These are phyloP conservation scores for Eurois occulta DNA, from an alignment of 2,888 invertebrate species.

Conservation along the genomic window DNA sequence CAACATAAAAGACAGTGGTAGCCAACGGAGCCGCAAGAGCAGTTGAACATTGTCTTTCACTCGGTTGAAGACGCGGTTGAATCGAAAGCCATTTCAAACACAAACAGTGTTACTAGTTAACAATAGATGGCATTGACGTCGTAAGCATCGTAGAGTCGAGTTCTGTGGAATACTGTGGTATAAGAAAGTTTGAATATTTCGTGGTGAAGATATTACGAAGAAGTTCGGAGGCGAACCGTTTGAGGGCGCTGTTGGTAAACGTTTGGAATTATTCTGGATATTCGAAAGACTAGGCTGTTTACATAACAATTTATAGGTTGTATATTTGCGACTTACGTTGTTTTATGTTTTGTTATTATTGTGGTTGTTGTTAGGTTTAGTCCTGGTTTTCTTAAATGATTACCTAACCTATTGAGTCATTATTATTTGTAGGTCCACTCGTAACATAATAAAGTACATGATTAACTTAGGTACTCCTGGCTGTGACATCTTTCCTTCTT, in stretches of 20 bases:
- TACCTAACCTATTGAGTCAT: background rate
- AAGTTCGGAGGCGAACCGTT: conserved; percentile 2
- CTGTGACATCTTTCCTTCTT: too few relatives aligned
- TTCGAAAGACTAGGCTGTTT: background rate
- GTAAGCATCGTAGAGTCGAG: background rate
- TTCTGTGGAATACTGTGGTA: background rate
- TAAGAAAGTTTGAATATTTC: conserved; percentile 18
- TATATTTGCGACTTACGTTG: background rate
- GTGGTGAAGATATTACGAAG: background rate
- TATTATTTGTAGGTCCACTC: background rate
- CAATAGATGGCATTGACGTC: conserved; percentile 51
- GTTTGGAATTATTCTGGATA: background rate
- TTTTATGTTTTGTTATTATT: background rate
- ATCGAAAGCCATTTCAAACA: background rate
- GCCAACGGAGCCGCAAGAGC: background rate
- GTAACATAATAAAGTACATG: background rate
- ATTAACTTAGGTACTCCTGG: background rate
- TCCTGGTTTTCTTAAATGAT: background rate
- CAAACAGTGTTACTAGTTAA: background rate
- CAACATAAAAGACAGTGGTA: background rate
- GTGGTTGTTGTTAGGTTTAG: background rate
- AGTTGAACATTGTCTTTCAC: conserved; percentile 42
- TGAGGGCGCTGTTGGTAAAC: conserved; percentile 27
- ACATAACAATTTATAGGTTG: background rate
- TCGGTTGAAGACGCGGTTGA: background rate